Evolutionary conservation across 2,888 invertebrate species (phyloP), one percentile per base, ranked within the genome.

Genomic region (Epirrhoe tristata): DNA sequence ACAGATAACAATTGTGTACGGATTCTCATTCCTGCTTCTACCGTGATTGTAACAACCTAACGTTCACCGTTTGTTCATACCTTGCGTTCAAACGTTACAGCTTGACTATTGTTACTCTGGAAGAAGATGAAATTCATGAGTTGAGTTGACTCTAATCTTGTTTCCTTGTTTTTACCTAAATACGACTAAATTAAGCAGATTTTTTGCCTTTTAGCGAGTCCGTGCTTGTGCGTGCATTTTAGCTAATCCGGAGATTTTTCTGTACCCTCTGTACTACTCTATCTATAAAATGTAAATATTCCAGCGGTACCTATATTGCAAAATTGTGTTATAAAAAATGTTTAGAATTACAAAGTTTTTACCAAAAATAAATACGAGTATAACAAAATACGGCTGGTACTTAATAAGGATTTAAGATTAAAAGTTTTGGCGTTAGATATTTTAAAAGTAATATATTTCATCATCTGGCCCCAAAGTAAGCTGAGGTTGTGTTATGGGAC

Each of bases 101-200:
- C 57, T 32, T 46, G 10, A 32, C 17, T 5, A 24, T 59, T 46
- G 31, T 7, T 51, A 46, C 56, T 65, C 63, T 36, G 8, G 32
- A 43, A 10, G 16, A 63, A 63, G 46, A 57, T 57, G 43, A 32
- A 64, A 60, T 66, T 58, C 67, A 58, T 51, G 60, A 58, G 63
- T 34, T 56, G 67, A 63, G 59, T 60, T 63, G 39, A 57, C 36
- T 34, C 53, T 61, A 64, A 68, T 58, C 67, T 67, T 58, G 54
- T 68, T 68, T 64, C 55, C 65, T 65, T 65, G 65, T 65, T 65
- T 62, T 64, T 61, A 61, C 61, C 48, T n/a, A 58, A 60, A 68
- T 48, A 61, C 61, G 57, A 50, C 60, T 60, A 64, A 64, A 68
- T 63, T 63, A 58, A 48, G 59, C 36, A 63, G 60, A 63, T 67